Percentiles rank a stretch among this genome's conserved stretches.
Conservation (phyloP, 2,888 invertebrate genomes). For the Ophion ellenae region DNA sequence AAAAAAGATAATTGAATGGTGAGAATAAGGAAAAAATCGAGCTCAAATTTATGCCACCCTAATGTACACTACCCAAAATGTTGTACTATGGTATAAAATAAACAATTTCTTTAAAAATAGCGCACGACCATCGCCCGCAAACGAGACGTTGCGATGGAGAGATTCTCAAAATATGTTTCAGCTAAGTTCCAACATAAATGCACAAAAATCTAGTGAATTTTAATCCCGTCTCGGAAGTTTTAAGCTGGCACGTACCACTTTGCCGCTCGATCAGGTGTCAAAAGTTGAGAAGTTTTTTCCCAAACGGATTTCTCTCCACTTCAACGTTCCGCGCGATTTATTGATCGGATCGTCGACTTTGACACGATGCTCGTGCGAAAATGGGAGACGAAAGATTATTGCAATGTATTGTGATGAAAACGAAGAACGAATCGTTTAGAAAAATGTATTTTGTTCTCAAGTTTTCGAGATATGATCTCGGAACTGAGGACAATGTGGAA, state of each 20-base stretch:
- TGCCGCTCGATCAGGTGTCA: slow-evolving; percentile 5
- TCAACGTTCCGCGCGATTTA: background rate
- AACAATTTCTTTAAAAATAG: too few species aligned
- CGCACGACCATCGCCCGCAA: too few species aligned
- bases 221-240: background rate
- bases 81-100: too few species aligned
- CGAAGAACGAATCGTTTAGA: background rate
- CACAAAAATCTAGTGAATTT: background rate
- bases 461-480: background rate
- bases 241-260: background rate
- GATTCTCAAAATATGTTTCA: too few species aligned
- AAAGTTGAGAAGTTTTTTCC: background rate
- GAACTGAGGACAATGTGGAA: slow-evolving; percentile 21
- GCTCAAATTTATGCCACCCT: too few species aligned
- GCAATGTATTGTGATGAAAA: background rate
- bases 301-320: background rate
- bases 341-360: background rate
- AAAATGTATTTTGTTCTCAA: background rate
- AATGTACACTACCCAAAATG: too few species aligned
- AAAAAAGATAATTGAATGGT: too few species aligned
- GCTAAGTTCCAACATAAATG: too few species aligned
- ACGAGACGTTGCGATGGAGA: too few species aligned
- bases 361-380: background rate
- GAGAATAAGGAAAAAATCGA: too few species aligned
- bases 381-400: background rate